Conservation (phyloP, 2,888 invertebrate genomes). For the Stenodema calcarata region DNA sequence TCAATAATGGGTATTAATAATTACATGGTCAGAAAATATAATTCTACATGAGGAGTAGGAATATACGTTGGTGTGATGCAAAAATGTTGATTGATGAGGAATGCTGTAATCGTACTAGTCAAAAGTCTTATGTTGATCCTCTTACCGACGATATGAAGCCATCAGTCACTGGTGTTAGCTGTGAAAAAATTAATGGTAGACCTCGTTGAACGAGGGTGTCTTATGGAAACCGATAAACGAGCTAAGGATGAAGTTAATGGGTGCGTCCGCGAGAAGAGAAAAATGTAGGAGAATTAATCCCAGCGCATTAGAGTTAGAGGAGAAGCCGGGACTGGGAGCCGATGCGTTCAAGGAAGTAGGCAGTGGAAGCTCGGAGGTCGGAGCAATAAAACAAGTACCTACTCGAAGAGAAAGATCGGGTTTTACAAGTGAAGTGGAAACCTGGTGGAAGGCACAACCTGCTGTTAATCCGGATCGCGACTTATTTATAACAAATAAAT, state of each 20-base stretch:
- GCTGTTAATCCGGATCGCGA: constrained; percentile 46
- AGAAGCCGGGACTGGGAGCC: not conserved
- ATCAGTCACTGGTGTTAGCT: too few relatives aligned
- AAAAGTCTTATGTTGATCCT: too few relatives aligned
- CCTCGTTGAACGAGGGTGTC: too few relatives aligned
- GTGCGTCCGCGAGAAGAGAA: not conserved
- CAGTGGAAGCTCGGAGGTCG: not conserved
- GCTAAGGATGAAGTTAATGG: not conserved
- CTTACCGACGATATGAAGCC: too few relatives aligned
- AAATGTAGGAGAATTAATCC: not conserved
- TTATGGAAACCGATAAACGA: not conserved
- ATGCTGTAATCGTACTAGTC: too few relatives aligned
- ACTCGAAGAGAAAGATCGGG: not conserved
- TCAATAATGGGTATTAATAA: too few relatives aligned
- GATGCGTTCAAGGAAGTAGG: not conserved
- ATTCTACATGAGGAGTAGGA: too few relatives aligned
- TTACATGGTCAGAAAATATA: too few relatives aligned
- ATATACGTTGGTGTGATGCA: too few relatives aligned
- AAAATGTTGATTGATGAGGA: too few relatives aligned
- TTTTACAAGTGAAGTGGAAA: constrained; percentile 30
- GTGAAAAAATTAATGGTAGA: too few relatives aligned
- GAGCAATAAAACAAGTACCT: not conserved
- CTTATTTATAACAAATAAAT: constrained; percentile 49
- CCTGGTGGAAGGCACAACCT: constrained; percentile 33
- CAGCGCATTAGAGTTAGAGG: not conserved